phyloP scores from a whole-genome alignment of 2,113 vertebrate genomes.

The Capricornis sumatraensis region DNA sequence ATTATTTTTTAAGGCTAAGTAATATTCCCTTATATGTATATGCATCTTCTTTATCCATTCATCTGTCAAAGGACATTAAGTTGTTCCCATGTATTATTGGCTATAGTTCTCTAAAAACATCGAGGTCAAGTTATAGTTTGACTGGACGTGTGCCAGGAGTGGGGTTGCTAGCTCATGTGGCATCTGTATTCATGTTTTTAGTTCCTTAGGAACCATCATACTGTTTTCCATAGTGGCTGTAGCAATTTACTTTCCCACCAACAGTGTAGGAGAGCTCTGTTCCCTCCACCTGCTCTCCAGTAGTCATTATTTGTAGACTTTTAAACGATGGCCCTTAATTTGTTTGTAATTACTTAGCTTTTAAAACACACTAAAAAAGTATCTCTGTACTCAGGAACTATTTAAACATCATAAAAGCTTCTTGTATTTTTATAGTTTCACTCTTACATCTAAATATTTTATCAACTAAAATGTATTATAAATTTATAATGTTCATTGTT shows the following conservation, averaged over 20 bases:
- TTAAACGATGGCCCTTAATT: background rate
- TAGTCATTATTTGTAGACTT: background rate
- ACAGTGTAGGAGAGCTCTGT: background rate
- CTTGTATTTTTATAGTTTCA: background rate
- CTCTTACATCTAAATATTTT: background rate
- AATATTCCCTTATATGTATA: background rate
- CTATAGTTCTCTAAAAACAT: background rate
- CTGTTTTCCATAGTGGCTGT: background rate
- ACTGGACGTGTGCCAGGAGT: background rate
- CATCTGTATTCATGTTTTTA: background rate
- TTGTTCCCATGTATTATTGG: background rate
- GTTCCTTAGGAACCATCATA: background rate
- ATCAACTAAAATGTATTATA: background rate
- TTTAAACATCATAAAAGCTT: background rate
- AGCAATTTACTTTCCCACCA: background rate
- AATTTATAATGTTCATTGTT: background rate
- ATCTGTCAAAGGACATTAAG: background rate
- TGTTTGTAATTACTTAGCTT: slow-evolving; percentile 4
- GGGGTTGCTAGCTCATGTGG: background rate
- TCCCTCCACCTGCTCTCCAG: background rate
- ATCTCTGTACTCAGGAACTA: background rate
- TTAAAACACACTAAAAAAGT: background rate
- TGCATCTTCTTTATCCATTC: background rate
- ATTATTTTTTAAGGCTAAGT: background rate
- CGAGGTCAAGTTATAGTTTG: background rate